These are phyloP conservation scores for Lytechinus pictus DNA, from an alignment of 35 echinoderm and acorn worm species.

Conservation along the genomic window DNA sequence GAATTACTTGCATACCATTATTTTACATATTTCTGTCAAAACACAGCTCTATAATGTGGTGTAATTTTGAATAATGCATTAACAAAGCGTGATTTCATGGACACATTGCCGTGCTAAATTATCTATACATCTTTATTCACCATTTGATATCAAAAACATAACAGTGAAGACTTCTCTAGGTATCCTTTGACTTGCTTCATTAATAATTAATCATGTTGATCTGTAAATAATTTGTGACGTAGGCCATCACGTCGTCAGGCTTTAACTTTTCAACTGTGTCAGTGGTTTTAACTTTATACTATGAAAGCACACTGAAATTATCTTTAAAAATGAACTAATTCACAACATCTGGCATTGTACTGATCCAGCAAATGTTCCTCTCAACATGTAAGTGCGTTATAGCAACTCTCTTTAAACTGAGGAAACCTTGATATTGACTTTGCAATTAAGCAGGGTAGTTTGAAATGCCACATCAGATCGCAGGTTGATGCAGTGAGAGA, in stretches of 20 bases:
- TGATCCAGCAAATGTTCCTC: background rate
- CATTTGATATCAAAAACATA: no score
- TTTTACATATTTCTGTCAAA: background rate
- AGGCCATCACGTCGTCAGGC: no score
- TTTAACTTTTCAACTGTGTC: no score
- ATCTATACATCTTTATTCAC: no score
- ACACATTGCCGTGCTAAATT: no score
- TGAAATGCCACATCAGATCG: background rate
- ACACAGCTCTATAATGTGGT: background rate
- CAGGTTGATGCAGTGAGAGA: background rate
- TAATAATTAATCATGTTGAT: no score
- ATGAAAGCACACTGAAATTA: background rate
- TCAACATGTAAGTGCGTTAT: background rate
- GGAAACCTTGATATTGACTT: background rate
- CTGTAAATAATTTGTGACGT: no score
- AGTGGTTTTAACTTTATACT: no score
- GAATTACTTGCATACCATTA: background rate
- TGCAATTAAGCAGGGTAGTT: background rate
- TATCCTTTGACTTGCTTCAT: no score
- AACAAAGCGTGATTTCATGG: no score
- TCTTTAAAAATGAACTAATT: background rate
- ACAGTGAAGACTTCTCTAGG: no score
- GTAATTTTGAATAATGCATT: no score
- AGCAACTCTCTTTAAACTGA: background rate
- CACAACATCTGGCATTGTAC: background rate